These are phyloP conservation scores for Sebastes elongatus DNA, from an alignment of 2,797 vertebrate genomes.

Conservation along the genomic window DNA sequence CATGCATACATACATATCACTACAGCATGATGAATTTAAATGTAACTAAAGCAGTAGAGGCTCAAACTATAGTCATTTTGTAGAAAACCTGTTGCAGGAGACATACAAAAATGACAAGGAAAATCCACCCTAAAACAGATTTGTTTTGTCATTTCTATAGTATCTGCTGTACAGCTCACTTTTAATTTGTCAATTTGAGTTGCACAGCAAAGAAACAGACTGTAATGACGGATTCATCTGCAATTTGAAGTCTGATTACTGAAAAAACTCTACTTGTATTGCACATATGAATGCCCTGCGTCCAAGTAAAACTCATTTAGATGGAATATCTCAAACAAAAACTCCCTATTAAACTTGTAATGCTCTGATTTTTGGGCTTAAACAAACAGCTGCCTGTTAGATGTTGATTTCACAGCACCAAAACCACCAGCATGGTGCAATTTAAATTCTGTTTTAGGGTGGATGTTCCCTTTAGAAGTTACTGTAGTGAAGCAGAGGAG, in stretches of 20 bases:
- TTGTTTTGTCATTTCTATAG: neutral
- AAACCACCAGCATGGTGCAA: neutral
- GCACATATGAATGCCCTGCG: neutral
- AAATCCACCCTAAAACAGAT: neutral
- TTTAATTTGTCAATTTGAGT: neutral
- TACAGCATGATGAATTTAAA: neutral
- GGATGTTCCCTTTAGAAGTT: neutral
- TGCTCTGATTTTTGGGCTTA: neutral
- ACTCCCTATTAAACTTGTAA: neutral
- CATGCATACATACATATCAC: no score
- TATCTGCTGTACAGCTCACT: neutral
- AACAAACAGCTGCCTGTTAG: neutral
- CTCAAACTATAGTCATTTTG: neutral
- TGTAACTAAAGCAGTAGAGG: neutral
- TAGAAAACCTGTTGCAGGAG: neutral
- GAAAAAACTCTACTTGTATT: neutral
- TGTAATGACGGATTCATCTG: neutral
- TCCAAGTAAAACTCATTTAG: neutral
- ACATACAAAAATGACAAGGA: neutral
- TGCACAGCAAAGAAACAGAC: neutral
- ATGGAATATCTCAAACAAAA: neutral
- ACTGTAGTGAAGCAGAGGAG: neutral
- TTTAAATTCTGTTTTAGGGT: neutral
- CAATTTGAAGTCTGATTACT: neutral
- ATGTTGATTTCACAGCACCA: neutral